Evolutionary conservation across 2,113 vertebrate species (phyloP).

Genomic region (Ahaetulla prasina): DNA sequence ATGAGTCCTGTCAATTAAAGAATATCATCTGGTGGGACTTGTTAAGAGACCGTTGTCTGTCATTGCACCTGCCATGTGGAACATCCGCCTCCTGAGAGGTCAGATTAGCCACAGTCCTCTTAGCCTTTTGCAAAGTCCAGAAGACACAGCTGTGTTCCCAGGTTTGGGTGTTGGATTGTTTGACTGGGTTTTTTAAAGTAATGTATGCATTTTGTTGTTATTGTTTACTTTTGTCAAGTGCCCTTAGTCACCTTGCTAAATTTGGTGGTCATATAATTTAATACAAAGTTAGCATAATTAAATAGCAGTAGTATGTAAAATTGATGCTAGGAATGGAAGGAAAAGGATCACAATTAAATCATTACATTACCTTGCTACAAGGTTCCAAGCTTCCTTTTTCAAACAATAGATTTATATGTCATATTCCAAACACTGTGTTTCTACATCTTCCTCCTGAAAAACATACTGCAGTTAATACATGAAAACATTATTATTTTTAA

Average conservation of each 20-base stretch:
- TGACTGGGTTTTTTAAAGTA: neutral
- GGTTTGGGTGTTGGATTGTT: neutral
- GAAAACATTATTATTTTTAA: conserved; percentile 53
- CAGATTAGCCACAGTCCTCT: neutral
- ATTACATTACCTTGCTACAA: conserved; percentile 37
- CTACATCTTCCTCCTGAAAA: conserved; percentile 53
- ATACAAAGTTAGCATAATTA: conserved; percentile 27
- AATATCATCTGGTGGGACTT: neutral
- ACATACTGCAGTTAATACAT: conserved; percentile 55
- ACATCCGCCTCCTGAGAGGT: neutral
- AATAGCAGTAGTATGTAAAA: conserved; percentile 27
- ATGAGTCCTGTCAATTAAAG: neutral
- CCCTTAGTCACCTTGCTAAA: neutral
- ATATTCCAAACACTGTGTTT: conserved; percentile 60
- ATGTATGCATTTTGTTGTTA: neutral
- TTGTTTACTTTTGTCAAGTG: neutral
- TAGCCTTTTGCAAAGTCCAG: neutral
- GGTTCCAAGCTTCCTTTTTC: conserved; percentile 45
- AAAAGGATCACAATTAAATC: conserved; percentile 60
- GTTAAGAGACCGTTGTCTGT: neutral
- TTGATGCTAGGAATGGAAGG: conserved; percentile 53
- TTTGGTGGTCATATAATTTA: neutral
- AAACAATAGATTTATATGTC: conserved; percentile 40
- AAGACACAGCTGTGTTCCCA: neutral
- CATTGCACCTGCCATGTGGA: neutral